Evolutionary conservation across 1,140 invertebrate genomes (phyloP), one percentile per base, ranked within the genome.

Genomic region (Scaptodrosophila lebanonensis): DNA sequence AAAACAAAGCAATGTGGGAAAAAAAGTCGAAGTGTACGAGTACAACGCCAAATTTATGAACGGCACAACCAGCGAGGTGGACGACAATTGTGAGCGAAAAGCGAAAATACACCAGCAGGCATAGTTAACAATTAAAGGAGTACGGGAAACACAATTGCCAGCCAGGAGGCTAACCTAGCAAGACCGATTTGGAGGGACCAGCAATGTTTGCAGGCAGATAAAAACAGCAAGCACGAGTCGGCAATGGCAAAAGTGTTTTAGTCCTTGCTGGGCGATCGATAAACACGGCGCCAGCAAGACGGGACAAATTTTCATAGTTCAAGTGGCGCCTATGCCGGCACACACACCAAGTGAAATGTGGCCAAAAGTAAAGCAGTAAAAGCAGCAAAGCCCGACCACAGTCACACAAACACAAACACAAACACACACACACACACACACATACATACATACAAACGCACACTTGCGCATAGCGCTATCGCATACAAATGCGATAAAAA

Each of bases 261-360:
- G 32, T 25, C 61, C 72, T 79, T 67, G 79, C 59, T 36, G 12
- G 43, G 63, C 73, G 73, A 79, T 84, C 82, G 82, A 84, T 84
- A 84, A 66, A 66, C 57, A 64, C 56, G 82, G 82, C 82, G 82
- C 82, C 82, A 84, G 42, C 58, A 64, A 83, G 82, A 61, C 82
- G 82, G 83, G 75, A 84, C 82, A 77, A 73, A 83, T 84, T 79
- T 84, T 84, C 83, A 84, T 84, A 83, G 83, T 84, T 83, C 64
- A 84, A 84, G 83, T 84, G 82, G 82, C 82, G 82, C 82, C 82
- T 85, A 83, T 63, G 63, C 70, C 58, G 57, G 49, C 62, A 30
- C 58, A 11, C 35, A 33, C 40, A 25, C 50, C 30, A 56, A 72
- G 43, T 65, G 54, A 72, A 79, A 79, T 72, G 64, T 79, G 54